Evolutionary conservation across 2,113 vertebrate species (phyloP).

Genomic region (Tamias sibiricus): DNA sequence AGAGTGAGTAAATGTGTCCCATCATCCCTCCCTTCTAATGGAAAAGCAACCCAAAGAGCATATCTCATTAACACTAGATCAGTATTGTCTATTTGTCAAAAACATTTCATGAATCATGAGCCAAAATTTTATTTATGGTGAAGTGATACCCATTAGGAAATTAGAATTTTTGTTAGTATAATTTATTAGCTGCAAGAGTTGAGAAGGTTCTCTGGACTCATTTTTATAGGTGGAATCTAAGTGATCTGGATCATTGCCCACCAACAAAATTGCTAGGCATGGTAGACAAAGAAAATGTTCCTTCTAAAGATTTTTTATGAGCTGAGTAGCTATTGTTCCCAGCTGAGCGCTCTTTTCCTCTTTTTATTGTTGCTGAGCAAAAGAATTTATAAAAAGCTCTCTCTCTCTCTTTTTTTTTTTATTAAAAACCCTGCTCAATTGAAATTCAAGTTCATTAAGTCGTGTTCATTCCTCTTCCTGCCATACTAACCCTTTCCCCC

Average conservation of each 20-base stretch:
- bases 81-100: not conserved
- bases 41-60: not conserved
- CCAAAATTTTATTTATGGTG: not conserved
- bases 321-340: slow-evolving; percentile 73
- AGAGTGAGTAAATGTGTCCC: not conserved
- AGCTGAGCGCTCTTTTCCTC: slow-evolving; percentile 49
- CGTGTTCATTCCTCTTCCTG: slow-evolving; percentile 59
- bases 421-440: slow-evolving; percentile 68
- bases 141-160: slow-evolving; percentile 38
- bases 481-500: not conserved
- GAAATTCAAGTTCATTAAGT: slow-evolving; percentile 75
- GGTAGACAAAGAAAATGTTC: slow-evolving; percentile 71
- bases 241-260: slow-evolving; percentile 69
- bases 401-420: slow-evolving; percentile 25
- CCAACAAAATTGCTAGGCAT: slow-evolving; percentile 66
- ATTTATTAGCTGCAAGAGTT: slow-evolving; percentile 55
- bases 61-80: not conserved
- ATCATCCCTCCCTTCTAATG: not conserved
- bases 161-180: slow-evolving; percentile 33
- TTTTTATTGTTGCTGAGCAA: slow-evolving; percentile 65
- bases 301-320: slow-evolving; percentile 77
- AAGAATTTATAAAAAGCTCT: slow-evolving; percentile 71
- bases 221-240: slow-evolving; percentile 67
- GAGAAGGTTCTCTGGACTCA: slow-evolving; percentile 24
- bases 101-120: not conserved